Conservation (phyloP, 1,140 invertebrate genomes). For the Bacillus rossius region DNA sequence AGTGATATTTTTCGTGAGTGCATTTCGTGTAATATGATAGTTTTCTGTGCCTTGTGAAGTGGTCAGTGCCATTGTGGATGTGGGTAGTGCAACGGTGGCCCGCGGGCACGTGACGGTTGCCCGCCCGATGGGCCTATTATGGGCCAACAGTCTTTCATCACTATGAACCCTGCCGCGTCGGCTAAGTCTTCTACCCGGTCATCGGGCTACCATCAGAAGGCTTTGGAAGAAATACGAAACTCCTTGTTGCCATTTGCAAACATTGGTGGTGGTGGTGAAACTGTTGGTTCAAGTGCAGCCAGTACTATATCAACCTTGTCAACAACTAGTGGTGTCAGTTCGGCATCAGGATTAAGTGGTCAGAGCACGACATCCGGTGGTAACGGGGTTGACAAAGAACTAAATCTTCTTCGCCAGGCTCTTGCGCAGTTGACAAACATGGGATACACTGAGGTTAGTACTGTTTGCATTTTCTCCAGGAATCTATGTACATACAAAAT, state of each 20-base stretch:
- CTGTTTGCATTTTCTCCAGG: too few species aligned
- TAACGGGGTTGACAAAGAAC: conserved; percentile 42
- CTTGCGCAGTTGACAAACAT: conserved; percentile 54
- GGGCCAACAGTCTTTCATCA: conserved; percentile 49
- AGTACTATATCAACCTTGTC: conserved; percentile 65
- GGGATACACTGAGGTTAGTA: conserved; percentile 60
- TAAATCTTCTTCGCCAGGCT: conserved; percentile 48
- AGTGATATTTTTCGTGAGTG: too few species aligned
- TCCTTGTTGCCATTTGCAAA: conserved; percentile 80
- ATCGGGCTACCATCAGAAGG: conserved; percentile 82
- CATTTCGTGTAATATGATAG: conserved; percentile 1
- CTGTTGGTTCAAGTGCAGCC: conserved; percentile 63
- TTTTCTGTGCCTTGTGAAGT: neutral
- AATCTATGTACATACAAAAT: too few species aligned
- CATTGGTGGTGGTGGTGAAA: conserved; percentile 49
- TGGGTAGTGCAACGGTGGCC: conserved; percentile 16
- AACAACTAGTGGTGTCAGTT: conserved; percentile 59
- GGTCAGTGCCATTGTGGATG: conserved; percentile 9
- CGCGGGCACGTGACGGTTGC: conserved; percentile 16
- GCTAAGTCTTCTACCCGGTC: conserved; percentile 64
- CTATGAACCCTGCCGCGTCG: conserved; percentile 62
- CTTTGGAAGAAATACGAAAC: conserved; percentile 80
- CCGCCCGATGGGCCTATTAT: conserved; percentile 51
- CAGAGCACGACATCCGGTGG: conserved; percentile 46
- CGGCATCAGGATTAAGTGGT: conserved; percentile 57